Conservation (phyloP, 1,140 invertebrate genomes). For the Steinernema khuongi region DNA sequence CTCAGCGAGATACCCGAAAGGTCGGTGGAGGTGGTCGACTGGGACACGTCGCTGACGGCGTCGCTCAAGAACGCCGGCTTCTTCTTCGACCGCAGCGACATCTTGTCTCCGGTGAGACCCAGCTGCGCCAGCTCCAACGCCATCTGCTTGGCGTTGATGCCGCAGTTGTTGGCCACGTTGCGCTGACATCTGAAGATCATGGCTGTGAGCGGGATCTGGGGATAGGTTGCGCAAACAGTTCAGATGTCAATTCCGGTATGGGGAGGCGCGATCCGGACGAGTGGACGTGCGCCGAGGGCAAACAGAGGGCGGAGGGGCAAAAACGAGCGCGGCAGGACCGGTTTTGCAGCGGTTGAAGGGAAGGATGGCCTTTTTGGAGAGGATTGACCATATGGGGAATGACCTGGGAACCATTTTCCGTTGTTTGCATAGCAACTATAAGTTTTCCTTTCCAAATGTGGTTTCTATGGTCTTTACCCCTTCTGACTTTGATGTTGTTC, state of each 20-base stretch:
- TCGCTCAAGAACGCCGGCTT: slow-evolving; percentile 31
- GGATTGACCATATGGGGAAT: too few relatives aligned
- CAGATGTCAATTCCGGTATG: slow-evolving; percentile 3
- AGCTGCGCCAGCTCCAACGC: slow-evolving; percentile 81
- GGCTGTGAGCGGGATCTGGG: neutral
- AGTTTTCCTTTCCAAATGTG: too few relatives aligned
- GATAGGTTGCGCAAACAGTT: neutral
- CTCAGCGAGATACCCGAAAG: slow-evolving; percentile 8
- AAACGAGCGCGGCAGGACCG: too few relatives aligned
- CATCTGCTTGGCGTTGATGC: slow-evolving; percentile 92
- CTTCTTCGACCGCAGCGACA: slow-evolving; percentile 69
- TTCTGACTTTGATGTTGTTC: too few relatives aligned
- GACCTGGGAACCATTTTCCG: too few relatives aligned
- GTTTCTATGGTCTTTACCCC: too few relatives aligned
- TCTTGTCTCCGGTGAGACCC: slow-evolving; percentile 83
- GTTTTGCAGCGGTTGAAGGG: too few relatives aligned
- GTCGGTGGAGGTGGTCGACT: slow-evolving; percentile 14
- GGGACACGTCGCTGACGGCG: neutral
- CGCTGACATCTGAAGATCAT: slow-evolving; percentile 73
- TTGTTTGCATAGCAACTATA: too few relatives aligned
- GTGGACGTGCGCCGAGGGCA: neutral
- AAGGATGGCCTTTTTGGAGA: too few relatives aligned
- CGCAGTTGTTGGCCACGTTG: slow-evolving; percentile 98
- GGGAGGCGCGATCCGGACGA: neutral
- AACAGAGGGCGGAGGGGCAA: too few relatives aligned